These are phyloP conservation scores for Yponomeuta plumbellus DNA, from an alignment of 2,888 invertebrate species.

Conservation along the genomic window DNA sequence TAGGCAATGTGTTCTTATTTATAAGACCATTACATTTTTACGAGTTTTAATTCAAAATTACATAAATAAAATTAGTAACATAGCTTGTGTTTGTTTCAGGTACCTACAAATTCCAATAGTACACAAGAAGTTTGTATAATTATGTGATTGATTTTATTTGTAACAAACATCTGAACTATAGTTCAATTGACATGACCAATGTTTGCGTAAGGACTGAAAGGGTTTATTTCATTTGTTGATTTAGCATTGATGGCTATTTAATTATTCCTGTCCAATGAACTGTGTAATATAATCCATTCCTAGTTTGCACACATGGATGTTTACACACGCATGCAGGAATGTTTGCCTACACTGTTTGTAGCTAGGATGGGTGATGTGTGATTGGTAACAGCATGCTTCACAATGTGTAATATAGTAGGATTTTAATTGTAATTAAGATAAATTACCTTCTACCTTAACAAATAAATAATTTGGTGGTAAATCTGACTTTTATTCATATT, in stretches of 20 bases:
- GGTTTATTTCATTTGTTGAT: neutral
- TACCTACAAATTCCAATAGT: neutral
- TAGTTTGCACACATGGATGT: too few relatives aligned
- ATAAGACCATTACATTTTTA: too few relatives aligned
- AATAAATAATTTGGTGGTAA: neutral
- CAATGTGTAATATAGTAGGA: neutral
- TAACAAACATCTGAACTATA: neutral
- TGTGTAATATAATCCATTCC: too few relatives aligned
- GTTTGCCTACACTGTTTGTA: neutral
- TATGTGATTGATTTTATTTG: conserved; percentile 1
- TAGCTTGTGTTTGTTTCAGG: neutral
- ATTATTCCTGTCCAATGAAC: too few relatives aligned
- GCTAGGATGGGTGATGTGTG: neutral
- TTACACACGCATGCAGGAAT: too few relatives aligned
- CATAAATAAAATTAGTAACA: neutral
- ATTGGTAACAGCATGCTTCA: neutral
- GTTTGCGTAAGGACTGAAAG: neutral
- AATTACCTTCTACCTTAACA: neutral
- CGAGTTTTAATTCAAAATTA: neutral
- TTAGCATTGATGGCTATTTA: neutral
- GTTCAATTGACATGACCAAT: neutral
- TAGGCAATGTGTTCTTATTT: too few relatives aligned
- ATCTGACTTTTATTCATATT: neutral
- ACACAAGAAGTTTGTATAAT: neutral
- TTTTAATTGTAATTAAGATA: neutral